Conservation (phyloP, 2,888 invertebrate genomes). For the Carcina quercana region DNA sequence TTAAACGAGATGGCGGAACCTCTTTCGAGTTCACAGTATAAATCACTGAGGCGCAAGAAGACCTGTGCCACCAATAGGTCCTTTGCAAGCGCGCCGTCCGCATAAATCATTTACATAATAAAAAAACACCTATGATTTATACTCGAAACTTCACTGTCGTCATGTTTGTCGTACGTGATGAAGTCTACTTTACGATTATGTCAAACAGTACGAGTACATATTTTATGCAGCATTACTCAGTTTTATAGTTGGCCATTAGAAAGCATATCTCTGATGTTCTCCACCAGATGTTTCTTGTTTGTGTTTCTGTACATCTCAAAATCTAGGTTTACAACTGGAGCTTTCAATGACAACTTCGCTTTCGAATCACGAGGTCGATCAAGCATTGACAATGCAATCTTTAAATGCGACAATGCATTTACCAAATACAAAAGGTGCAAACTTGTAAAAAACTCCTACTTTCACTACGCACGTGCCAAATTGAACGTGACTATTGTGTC, state of each 20-base stretch:
- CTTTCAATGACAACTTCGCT: background rate
- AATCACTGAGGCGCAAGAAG: constrained; percentile 64
- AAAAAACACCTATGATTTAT: constrained; percentile 13
- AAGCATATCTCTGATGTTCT: too few species aligned
- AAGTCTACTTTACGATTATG: too few species aligned
- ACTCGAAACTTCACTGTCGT: constrained; percentile 3
- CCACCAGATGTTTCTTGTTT: too few species aligned
- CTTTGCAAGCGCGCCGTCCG: constrained; percentile 50
- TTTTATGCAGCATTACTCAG: background rate
- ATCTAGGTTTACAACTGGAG: too few species aligned
- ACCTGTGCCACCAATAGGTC: constrained; percentile 57
- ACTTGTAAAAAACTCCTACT: constrained; percentile 24
- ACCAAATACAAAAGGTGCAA: constrained; percentile 9
- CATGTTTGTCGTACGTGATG: constrained; percentile 3
- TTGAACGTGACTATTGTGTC: constrained; percentile 27
- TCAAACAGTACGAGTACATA: too few species aligned
- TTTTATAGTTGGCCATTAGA: too few species aligned
- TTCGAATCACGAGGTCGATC: constrained; percentile 3
- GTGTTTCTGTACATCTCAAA: too few species aligned
- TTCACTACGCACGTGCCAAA: constrained; percentile 38
- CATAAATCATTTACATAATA: constrained; percentile 53
- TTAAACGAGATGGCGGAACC: constrained; percentile 72
- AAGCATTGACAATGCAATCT: constrained; percentile 1
- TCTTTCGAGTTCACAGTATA: constrained; percentile 72
- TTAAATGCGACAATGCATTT: constrained; percentile 2